Evolutionary conservation across 2,113 vertebrate genomes (phyloP).

Genomic region (Callionymus lyra): DNA sequence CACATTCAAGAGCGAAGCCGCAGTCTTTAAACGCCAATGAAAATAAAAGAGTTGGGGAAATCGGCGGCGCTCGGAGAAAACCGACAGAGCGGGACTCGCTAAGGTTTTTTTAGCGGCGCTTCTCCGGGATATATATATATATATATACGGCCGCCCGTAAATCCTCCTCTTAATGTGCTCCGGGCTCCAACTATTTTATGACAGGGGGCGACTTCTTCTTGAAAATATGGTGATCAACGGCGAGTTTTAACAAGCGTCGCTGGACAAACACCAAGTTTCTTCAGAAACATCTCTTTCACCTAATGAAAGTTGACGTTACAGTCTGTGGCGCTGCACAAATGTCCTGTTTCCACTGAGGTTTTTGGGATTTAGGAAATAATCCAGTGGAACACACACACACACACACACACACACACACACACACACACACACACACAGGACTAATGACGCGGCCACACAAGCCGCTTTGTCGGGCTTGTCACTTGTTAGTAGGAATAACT

Average conservation of each 20-base stretch:
- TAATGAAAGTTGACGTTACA: conserved; percentile 39
- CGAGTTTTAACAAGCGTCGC: conserved; percentile 35
- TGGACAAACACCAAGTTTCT: conserved; percentile 36
- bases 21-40: conserved; percentile 61
- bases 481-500: too few species aligned
- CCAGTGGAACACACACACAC: conserved; percentile 7
- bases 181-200: conserved; percentile 56
- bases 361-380: conserved; percentile 35
- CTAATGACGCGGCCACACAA: not conserved
- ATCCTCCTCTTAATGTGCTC: conserved; percentile 64
- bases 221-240: conserved; percentile 45
- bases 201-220: conserved; percentile 39
- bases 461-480: not conserved
- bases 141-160: conserved; percentile 64
- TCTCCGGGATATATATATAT: conserved; percentile 65
- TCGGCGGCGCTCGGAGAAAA: conserved; percentile 55
- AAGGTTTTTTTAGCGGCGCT: conserved; percentile 63
- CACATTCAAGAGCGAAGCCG: conserved; percentile 44
- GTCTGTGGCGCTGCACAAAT: conserved; percentile 27
- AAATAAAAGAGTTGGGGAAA: conserved; percentile 66
- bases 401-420: not conserved
- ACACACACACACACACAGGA: conserved; percentile 15
- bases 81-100: conserved; percentile 60
- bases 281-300: conserved; percentile 21
- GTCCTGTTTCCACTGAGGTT: conserved; percentile 44